Evolutionary conservation across 1,140 invertebrate species (phyloP), one percentile per base, ranked within the genome.

Genomic region (Cydia amplana): DNA sequence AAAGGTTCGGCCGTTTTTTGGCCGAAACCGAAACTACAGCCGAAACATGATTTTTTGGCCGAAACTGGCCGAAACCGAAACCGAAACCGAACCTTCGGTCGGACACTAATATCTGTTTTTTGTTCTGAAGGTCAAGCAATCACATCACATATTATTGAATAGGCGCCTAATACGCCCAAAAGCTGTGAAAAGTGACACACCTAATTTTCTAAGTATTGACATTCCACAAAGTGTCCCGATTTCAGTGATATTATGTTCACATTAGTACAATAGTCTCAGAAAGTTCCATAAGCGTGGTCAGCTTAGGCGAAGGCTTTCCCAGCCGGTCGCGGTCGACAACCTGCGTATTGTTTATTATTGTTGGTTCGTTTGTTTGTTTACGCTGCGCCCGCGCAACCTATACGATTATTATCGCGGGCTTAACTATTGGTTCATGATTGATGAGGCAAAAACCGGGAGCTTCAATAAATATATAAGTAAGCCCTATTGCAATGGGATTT

Each of bases 341-440:
- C 55, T 60, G 55, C 10, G 55, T 60, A 60, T 60, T 60, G 55
- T 60, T 60, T 60, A 60, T 60, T 60, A 60, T 60, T 60, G 55
- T 60, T 60, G 20, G 55, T 23, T 60, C 55, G 55, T 60, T 60
- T 60, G 55, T 60, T 60, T 60, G 55, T 60, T 60, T 60, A 60
- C 55, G 49, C 49, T 5, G 49, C 49, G 55, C 20, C 55, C 55
- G 18, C 20, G 55, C 55, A 60, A 60, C 20, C 55, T 23, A 60
- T 60, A 60, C 55, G 55, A 60, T 60, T 60, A 60, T 60, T 60
- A 60, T 60, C 55, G n/a, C 49, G n/a, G 10, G 16, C 51, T 55
- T 60, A 60, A 60, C 18, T 60, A 60, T 60, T 60, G 55, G 55
- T 23, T 60, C 18, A 12, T 60, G 20, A 60, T 60, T 60, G 20